A percentile compares a stretch with the other conserved stretches of the same genome.
Conservation (phyloP, 2,888 invertebrate species). For the Pomacea canaliculata region DNA sequence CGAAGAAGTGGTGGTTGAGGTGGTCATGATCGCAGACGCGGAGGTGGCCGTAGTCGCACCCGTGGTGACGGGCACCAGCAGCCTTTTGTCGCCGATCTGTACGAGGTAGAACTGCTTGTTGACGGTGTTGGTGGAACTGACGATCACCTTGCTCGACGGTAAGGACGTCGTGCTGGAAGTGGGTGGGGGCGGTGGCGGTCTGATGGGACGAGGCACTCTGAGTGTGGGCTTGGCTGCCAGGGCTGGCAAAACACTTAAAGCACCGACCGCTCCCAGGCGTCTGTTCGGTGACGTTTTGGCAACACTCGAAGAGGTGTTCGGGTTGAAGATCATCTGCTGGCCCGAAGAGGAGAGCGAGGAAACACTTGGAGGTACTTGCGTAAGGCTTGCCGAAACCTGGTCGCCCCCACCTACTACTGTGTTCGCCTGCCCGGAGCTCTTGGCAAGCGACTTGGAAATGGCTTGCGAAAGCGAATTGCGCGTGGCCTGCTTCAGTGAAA, state of each 20-base stretch:
- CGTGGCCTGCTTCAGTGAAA: constrained; percentile 11
- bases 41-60: not conserved
- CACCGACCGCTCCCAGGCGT: no score
- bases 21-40: not conserved
- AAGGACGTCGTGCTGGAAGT: not conserved
- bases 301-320: no score
- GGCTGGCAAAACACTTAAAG: no score
- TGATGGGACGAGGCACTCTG: no score
- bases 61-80: constrained; percentile 13
- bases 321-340: no score
- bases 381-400: not conserved
- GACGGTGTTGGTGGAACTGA: not conserved
- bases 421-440: not conserved
- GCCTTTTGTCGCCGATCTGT: constrained; percentile 17
- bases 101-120: constrained; percentile 17
- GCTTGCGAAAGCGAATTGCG: constrained; percentile 6
- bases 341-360: not conserved
- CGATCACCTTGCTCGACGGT: not conserved
- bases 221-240: no score
- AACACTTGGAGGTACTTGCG: not conserved
- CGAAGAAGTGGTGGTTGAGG: not conserved
- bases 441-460: constrained; percentile 10
- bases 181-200: not conserved
- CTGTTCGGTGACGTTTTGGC: no score
- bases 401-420: not conserved